Conservation (phyloP, 2,888 invertebrate genomes). For the Caenorhabditis plicata region DNA sequence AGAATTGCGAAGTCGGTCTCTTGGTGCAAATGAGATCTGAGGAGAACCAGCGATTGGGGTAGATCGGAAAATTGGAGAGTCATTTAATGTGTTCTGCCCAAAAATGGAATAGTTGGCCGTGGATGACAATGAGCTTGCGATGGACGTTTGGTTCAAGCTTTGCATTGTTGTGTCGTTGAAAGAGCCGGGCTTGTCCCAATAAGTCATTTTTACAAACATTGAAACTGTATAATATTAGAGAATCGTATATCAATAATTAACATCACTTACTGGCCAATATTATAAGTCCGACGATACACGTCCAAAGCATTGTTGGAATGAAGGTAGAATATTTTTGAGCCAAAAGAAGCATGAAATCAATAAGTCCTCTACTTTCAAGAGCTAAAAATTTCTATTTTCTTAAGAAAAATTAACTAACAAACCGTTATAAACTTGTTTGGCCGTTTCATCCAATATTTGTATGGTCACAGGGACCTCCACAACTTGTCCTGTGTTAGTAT, state of each 20-base stretch:
- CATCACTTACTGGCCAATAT: slow-evolving; percentile 12
- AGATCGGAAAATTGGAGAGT: slow-evolving; percentile 21
- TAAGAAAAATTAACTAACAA: background rate
- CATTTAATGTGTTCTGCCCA: background rate
- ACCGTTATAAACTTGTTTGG: slow-evolving; percentile 41
- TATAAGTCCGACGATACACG: slow-evolving; percentile 20
- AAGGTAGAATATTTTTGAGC: slow-evolving; percentile 29
- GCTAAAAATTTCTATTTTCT: slow-evolving; percentile 17
- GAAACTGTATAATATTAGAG: background rate
- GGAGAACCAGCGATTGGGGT: slow-evolving; percentile 32
- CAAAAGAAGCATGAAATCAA: slow-evolving; percentile 38
- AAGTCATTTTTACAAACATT: slow-evolving; percentile 20
- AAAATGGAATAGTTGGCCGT: background rate
- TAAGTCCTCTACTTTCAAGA: slow-evolving; percentile 35
- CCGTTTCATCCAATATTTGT: slow-evolving; percentile 40
- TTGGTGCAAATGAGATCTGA: slow-evolving; percentile 1
- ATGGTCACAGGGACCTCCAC: slow-evolving; percentile 38
- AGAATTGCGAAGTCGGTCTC: slow-evolving; percentile 16
- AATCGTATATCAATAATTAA: too few species aligned
- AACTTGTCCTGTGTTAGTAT: slow-evolving; percentile 31
- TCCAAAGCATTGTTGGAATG: slow-evolving; percentile 38
- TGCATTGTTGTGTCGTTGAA: slow-evolving; percentile 15
- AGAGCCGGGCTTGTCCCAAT: slow-evolving; percentile 17
- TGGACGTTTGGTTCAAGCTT: slow-evolving; percentile 13
- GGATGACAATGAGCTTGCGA: slow-evolving; percentile 17